Evolutionary conservation across 2,113 vertebrate species (phyloP).

Genomic region (Scolopax mira): DNA sequence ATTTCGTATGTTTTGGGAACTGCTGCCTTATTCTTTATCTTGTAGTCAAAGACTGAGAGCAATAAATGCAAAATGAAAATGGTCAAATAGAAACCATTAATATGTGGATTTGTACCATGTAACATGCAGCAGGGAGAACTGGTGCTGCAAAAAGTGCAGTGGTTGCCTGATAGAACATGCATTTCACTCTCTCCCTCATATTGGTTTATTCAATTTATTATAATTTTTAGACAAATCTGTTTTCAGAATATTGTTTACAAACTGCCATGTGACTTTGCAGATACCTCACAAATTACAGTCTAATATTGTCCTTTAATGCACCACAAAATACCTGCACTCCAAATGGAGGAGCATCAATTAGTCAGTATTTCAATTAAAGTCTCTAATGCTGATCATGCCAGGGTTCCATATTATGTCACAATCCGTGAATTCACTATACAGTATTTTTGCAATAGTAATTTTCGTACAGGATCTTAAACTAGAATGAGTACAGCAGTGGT

Average conservation of each 20-base stretch:
- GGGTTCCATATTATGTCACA: background rate
- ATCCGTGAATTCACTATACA: background rate
- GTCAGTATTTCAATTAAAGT: conserved; percentile 61
- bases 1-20: conserved; percentile 55
- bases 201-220: background rate
- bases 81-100: background rate
- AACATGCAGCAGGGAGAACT: conserved; percentile 20
- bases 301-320: conserved; percentile 2
- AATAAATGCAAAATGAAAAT: conserved; percentile 67
- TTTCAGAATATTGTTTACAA: conserved; percentile 76
- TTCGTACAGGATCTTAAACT: conserved; percentile 2
- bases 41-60: conserved; percentile 72
- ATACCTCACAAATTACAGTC: conserved; percentile 74
- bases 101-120: background rate
- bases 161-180: background rate
- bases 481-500: background rate
- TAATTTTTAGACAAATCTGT: conserved; percentile 44
- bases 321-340: conserved; percentile 27
- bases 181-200: background rate
- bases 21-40: conserved; percentile 68
- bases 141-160: conserved; percentile 14
- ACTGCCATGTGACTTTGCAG: conserved; percentile 57
- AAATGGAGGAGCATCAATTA: conserved; percentile 33
- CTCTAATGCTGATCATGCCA: conserved; percentile 46
- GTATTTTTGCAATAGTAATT: conserved; percentile 43